Percentiles rank a stretch among this genome's conserved stretches.
Evolutionary conservation across 1,140 invertebrate species (phyloP).

Genomic region (Doryteuthis pealeii): DNA sequence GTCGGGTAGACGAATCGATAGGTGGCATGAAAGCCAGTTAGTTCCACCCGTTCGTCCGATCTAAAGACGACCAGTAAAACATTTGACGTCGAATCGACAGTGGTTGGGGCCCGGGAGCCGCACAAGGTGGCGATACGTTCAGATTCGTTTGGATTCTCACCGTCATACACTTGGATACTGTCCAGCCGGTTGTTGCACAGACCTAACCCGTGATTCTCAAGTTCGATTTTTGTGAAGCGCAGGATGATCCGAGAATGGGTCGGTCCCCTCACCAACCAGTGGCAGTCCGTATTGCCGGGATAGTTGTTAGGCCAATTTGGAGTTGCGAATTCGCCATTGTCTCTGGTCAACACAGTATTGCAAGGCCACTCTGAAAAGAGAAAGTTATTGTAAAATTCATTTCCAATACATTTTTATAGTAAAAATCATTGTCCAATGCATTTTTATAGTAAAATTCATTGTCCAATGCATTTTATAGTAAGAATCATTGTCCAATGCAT

Average conservation of each 20-base stretch:
- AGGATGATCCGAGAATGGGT: constrained; percentile 22
- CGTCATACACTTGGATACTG: constrained; percentile 30
- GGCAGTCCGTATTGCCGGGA: constrained; percentile 29
- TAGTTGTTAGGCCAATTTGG: constrained; percentile 43
- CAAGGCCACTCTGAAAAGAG: constrained; percentile 42
- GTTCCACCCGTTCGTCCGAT: constrained; percentile 35
- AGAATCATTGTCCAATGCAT: no score
- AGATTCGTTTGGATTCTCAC: constrained; percentile 20
- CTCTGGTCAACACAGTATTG: constrained; percentile 28
- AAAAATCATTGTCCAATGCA: no score
- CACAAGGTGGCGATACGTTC: constrained; percentile 31
- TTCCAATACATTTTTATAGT: no score
- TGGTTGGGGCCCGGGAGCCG: constrained; percentile 23
- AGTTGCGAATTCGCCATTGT: constrained; percentile 40
- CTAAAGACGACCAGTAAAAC: constrained; percentile 31
- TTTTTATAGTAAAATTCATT: no score
- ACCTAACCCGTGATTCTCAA: constrained; percentile 27
- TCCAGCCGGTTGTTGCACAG: constrained; percentile 26
- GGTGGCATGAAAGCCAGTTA: constrained; percentile 42
- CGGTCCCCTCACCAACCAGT: constrained; percentile 35
- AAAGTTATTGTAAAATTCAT: neutral
- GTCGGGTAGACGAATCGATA: constrained; percentile 36
- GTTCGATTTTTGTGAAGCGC: constrained; percentile 33
- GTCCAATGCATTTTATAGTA: no score
- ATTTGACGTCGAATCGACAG: constrained; percentile 31